A percentile compares a stretch with the other conserved stretches of the same genome.
Conservation (phyloP, 2,888 invertebrate genomes). For the Eudasyphora cyanicolor region DNA sequence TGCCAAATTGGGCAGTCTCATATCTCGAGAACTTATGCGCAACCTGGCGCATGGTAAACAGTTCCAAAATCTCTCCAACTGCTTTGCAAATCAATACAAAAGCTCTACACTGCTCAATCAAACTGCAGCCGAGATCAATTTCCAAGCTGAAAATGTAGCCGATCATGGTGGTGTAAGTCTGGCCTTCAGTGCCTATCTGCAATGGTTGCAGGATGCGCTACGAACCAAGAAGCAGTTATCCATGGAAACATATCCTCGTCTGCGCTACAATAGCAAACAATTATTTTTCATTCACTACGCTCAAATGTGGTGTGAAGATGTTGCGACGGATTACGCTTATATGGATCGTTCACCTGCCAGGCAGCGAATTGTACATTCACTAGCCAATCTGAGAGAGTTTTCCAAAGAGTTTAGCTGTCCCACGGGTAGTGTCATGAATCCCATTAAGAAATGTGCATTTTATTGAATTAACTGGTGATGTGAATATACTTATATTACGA, state of each 20-base stretch:
- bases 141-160: slow-evolving; percentile 41
- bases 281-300: slow-evolving; percentile 72
- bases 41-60: slow-evolving; percentile 68
- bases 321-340: slow-evolving; percentile 68
- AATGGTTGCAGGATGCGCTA: slow-evolving; percentile 27
- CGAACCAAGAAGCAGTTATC: slow-evolving; percentile 53
- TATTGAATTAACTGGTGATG: slow-evolving; percentile 60
- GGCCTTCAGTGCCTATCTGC: slow-evolving; percentile 59
- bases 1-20: slow-evolving; percentile 68
- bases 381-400: slow-evolving; percentile 73
- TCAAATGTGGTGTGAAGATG: slow-evolving; percentile 74
- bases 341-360: slow-evolving; percentile 70
- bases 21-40: slow-evolving; percentile 74
- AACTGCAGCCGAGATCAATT: neutral
- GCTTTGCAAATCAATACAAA: slow-evolving; percentile 31
- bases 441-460: slow-evolving; percentile 72
- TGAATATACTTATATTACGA: too few relatives aligned
- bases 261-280: slow-evolving; percentile 67
- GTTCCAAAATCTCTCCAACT: neutral
- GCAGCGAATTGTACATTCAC: slow-evolving; percentile 72
- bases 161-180: slow-evolving; percentile 59
- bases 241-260: slow-evolving; percentile 70
- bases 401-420: slow-evolving; percentile 71
- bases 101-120: neutral
- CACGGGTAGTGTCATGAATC: slow-evolving; percentile 70